A percentile compares a stretch with the other conserved stretches of the same genome.
Conservation (phyloP, 2,797 vertebrate species). For the Chelonia mydas region DNA sequence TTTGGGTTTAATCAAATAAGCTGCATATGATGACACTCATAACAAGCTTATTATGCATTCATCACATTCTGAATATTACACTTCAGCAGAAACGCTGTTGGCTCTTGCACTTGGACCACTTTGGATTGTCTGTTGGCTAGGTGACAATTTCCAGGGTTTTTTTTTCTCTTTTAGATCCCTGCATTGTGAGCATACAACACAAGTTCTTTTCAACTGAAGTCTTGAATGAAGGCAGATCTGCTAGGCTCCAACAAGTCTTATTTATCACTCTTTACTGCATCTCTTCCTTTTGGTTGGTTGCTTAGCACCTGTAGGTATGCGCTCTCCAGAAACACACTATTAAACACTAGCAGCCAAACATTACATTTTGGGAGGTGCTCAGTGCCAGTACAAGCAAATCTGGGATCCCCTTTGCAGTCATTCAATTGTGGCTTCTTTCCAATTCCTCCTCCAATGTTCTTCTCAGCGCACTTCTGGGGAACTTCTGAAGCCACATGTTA, state of each 20-base stretch:
- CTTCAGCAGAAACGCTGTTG: not conserved
- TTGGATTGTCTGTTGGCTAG: too few species aligned
- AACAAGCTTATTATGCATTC: not conserved
- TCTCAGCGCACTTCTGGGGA: not conserved
- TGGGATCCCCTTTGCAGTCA: not conserved
- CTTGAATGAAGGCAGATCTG: not conserved
- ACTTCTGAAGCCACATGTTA: not conserved
- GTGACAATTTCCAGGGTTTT: not conserved
- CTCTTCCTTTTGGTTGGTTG: not conserved
- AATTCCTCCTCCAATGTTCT: not conserved
- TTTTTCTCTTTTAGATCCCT: too few species aligned
- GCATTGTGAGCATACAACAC: not conserved
- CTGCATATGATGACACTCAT: not conserved
- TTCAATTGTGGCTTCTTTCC: not conserved
- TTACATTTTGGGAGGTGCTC: not conserved
- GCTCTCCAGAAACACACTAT: not conserved
- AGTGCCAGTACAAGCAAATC: not conserved
- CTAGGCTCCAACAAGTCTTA: not conserved
- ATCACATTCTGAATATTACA: not conserved
- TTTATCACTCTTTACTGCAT: not conserved
- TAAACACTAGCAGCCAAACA: not conserved
- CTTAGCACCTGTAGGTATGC: not conserved
- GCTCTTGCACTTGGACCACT: not conserved
- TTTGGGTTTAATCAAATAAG: not conserved
- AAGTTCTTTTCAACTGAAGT: not conserved